Evolutionary conservation across 2,888 invertebrate species (phyloP).

Genomic region (Conchocele bisecta): DNA sequence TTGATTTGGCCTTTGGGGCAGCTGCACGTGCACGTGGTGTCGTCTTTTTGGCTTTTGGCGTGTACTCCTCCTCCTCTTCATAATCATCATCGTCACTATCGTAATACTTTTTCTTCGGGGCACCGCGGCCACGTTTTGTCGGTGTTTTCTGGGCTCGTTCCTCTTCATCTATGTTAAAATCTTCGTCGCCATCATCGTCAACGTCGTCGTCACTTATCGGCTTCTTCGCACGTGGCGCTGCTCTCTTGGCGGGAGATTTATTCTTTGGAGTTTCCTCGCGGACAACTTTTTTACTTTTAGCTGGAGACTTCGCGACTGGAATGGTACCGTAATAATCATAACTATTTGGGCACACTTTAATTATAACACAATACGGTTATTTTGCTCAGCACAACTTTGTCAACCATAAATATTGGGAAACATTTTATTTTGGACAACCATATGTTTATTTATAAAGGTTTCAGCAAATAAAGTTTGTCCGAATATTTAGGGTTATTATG

Average conservation of each 20-base stretch:
- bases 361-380: too few relatives aligned
- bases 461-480: too few relatives aligned
- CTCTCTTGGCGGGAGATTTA: conserved; percentile 30
- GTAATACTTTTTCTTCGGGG: conserved; percentile 48
- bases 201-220: conserved; percentile 58
- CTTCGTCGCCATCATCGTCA: too few relatives aligned
- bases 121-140: conserved; percentile 15
- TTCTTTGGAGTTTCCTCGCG: conserved; percentile 31
- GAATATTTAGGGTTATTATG: too few relatives aligned
- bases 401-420: too few relatives aligned
- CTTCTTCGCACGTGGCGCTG: conserved; percentile 31
- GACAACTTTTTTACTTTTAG: conserved; percentile 34
- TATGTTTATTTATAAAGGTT: too few relatives aligned
- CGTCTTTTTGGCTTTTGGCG: conserved; percentile 36
- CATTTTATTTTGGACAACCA: too few relatives aligned
- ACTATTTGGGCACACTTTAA: too few relatives aligned
- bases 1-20: too few relatives aligned
- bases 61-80: conserved; percentile 46
- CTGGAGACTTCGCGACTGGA: conserved; percentile 30
- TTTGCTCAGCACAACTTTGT: too few relatives aligned
- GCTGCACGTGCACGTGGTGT: too few relatives aligned
- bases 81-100: conserved; percentile 52
- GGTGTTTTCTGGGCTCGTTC: conserved; percentile 1
- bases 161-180: conserved; percentile 52
- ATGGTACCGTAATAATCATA: background rate